Base-by-base conservation (phyloP, 2,888 invertebrate genomes). In the Lymantria monacha region DNA sequence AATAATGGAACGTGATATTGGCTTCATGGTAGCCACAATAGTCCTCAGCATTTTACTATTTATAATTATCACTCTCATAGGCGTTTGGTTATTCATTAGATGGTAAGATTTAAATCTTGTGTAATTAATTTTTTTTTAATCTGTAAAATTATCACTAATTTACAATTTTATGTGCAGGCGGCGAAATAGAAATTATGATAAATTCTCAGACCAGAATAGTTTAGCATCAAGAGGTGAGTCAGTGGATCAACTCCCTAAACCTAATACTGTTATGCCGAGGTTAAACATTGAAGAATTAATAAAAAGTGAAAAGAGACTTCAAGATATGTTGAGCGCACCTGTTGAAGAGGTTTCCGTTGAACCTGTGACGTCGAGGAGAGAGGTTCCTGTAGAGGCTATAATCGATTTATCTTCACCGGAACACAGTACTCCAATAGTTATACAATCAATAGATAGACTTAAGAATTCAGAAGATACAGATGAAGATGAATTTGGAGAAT, bases 401-500 rank as follows among this genome's bases (percentile, higher is more conserved):
- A 56, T 84, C 40, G 73, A 83, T 49, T 61, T 84, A 22, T 56
- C 76, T 9, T 31, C 64, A 36, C 60, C 68, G 2, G 81, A 84
- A 44, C 58, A 72, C 8, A 62, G 66, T 13, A 50, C 69, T 12
- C 79, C 87, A 3, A 83, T 87, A 55, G 81, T 88, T 1, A 87
- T 91, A 56, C 87, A 89, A 69, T 85, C 87, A 1, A 84, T 86
- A 55, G 87, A 90, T 52, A 87, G 87, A 66, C 67, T 90, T 30
- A 90, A 91, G 70, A 83, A 84, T 45, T 81, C 79, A 11, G 72
- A 62, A 7, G 83, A 85, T 7, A 81, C 79, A 0, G 86, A 85
- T 14, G 86, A 83, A 12, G 87, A 91, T 58, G 91, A 91, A 66
- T 90, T 80, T 53, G 91, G 90, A 1, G 91, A 91, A 76, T 59